These are phyloP conservation scores for Ficedula albicollis DNA, from an alignment of 2,797 vertebrate genomes.

Conservation along the genomic window DNA sequence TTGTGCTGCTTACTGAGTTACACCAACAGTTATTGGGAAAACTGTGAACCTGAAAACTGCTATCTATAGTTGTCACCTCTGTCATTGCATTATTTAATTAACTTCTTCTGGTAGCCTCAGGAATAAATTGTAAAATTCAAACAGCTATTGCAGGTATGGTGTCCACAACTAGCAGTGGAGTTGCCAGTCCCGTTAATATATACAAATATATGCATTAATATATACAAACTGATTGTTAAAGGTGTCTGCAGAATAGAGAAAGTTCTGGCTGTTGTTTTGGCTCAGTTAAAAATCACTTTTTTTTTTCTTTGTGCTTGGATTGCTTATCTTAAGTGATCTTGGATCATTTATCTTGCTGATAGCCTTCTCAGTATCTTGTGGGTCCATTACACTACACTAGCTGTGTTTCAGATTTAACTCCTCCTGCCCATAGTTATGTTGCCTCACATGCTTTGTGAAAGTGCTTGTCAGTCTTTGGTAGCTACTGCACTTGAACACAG, in stretches of 20 bases:
- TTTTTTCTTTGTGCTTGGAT: neutral
- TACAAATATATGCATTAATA: neutral
- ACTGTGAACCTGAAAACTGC: neutral
- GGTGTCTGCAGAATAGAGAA: neutral
- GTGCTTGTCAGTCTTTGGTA: neutral
- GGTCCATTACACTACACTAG: too few species aligned
- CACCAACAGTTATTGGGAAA: neutral
- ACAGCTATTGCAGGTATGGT: neutral
- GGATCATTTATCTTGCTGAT: neutral
- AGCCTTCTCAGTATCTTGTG: neutral
- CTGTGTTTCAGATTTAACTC: neutral
- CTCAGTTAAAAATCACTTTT: neutral
- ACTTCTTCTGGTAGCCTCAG: neutral
- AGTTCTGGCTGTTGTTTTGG: neutral
- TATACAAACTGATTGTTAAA: neutral
- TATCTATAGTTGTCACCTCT: neutral
- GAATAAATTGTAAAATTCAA: neutral
- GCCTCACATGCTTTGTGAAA: neutral
- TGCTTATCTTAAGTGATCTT: too few species aligned
- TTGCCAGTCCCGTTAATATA: neutral
- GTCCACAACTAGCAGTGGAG: neutral
- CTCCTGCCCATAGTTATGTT: neutral
- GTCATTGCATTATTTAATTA: neutral
- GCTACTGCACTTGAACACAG: neutral
- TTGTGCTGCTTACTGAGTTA: neutral